Evolutionary conservation across 2,888 invertebrate species (phyloP).

Genomic region (Scaptomyza parva): DNA sequence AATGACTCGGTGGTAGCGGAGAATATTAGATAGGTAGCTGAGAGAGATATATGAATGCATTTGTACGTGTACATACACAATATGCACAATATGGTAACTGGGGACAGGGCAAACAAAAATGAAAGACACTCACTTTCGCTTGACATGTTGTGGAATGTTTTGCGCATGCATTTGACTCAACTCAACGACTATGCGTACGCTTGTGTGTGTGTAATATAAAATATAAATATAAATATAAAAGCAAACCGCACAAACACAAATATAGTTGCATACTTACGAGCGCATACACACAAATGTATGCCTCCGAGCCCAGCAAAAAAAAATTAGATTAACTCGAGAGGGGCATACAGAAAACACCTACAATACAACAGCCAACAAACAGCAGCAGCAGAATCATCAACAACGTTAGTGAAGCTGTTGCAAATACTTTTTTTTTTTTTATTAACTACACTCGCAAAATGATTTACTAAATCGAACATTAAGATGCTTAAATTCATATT

Average conservation of each 20-base stretch:
- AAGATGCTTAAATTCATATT: no score
- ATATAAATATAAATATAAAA: conserved; percentile 71
- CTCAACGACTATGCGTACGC: conserved; percentile 42
- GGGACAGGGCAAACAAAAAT: conserved; percentile 73
- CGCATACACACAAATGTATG: conserved; percentile 69
- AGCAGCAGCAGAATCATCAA: conserved; percentile 8
- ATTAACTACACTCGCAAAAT: conserved; percentile 33
- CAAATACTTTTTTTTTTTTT: conserved; percentile 43
- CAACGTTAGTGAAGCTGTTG: conserved; percentile 16
- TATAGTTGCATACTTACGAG: conserved; percentile 74
- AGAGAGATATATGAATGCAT: conserved; percentile 21
- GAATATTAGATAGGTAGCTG: conserved; percentile 35
- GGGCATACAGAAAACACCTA: background rate
- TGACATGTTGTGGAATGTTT: conserved; percentile 76
- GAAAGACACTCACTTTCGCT: conserved; percentile 81
- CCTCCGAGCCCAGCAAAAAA: conserved; percentile 42
- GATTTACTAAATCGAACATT: background rate
- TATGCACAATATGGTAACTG: conserved; percentile 28
- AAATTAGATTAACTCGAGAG: conserved; percentile 48
- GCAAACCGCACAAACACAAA: conserved; percentile 76
- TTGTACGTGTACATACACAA: background rate
- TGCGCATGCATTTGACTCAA: conserved; percentile 71
- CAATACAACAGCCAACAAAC: conserved; percentile 13
- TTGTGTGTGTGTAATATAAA: conserved; percentile 6
- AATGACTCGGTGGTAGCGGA: conserved; percentile 1